Evolutionary conservation across 2,113 vertebrate species (phyloP).

Genomic region (Eira barbara): DNA sequence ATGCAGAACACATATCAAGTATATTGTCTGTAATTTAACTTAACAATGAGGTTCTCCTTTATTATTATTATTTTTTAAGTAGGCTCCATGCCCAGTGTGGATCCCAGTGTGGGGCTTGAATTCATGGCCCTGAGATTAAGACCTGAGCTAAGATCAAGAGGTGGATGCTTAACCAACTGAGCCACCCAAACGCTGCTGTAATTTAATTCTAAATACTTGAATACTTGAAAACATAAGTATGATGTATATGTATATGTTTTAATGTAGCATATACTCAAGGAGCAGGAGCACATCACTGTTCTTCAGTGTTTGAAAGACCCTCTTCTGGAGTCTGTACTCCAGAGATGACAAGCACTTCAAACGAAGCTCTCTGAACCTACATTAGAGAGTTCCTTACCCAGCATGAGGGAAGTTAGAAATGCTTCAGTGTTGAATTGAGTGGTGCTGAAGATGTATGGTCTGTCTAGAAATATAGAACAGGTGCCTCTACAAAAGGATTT

Average conservation of each 20-base stretch:
- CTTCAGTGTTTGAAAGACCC: not conserved
- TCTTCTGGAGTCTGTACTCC: not conserved
- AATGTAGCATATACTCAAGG: not conserved
- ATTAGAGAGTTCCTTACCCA: not conserved
- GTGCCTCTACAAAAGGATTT: not conserved
- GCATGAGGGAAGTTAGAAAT: not conserved
- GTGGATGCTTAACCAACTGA: not conserved
- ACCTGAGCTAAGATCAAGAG: not conserved
- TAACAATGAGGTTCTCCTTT: not conserved
- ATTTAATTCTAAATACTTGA: not conserved
- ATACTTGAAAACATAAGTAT: not conserved
- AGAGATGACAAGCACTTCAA: not conserved
- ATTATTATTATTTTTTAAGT: not conserved
- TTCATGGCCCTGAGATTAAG: not conserved
- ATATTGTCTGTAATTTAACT: not conserved
- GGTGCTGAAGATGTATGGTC: not conserved
- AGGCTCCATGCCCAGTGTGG: not conserved
- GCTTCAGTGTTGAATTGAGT: not conserved
- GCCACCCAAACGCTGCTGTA: not conserved
- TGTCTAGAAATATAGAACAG: not conserved
- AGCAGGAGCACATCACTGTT: not conserved
- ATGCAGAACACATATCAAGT: not conserved
- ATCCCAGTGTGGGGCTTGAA: not conserved
- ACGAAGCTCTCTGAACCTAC: not conserved
- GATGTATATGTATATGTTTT: not conserved